Conservation (phyloP, 2,888 invertebrate species). For the Monopis laevigella region DNA sequence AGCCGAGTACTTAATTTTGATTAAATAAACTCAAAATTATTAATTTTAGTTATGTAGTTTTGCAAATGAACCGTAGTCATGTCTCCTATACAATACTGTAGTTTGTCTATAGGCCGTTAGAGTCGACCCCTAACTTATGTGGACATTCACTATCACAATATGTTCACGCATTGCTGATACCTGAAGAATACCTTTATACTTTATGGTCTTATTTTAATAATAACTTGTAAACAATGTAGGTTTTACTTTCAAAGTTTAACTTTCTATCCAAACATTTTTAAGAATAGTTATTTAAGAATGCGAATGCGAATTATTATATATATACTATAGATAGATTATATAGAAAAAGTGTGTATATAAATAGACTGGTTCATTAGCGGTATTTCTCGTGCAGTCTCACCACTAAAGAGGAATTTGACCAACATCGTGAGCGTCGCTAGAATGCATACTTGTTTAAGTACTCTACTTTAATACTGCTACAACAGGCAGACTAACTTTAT, state of each 20-base stretch:
- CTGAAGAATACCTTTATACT: too few relatives aligned
- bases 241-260: too few relatives aligned
- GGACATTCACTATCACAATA: conserved; percentile 14
- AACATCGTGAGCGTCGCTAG: conserved; percentile 24
- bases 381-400: too few relatives aligned
- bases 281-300: too few relatives aligned
- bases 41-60: neutral
- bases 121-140: conserved; percentile 46
- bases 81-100: conserved; percentile 33
- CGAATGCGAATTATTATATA: too few relatives aligned
- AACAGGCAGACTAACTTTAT: conserved; percentile 1
- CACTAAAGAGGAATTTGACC: conserved; percentile 23
- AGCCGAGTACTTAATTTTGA: too few relatives aligned
- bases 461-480: neutral
- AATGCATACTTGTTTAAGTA: conserved; percentile 15
- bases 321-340: too few relatives aligned
- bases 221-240: too few relatives aligned
- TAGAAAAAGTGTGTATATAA: too few relatives aligned
- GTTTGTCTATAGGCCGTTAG: conserved; percentile 43
- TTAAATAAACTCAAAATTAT: neutral
- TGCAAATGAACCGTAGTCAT: neutral
- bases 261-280: too few relatives aligned
- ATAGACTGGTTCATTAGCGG: too few relatives aligned
- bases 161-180: conserved; percentile 1
- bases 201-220: too few relatives aligned